Evolutionary conservation across 2,888 invertebrate genomes (phyloP), one percentile per base, ranked within the genome.

Genomic region (Zhengitettix transpicula): DNA sequence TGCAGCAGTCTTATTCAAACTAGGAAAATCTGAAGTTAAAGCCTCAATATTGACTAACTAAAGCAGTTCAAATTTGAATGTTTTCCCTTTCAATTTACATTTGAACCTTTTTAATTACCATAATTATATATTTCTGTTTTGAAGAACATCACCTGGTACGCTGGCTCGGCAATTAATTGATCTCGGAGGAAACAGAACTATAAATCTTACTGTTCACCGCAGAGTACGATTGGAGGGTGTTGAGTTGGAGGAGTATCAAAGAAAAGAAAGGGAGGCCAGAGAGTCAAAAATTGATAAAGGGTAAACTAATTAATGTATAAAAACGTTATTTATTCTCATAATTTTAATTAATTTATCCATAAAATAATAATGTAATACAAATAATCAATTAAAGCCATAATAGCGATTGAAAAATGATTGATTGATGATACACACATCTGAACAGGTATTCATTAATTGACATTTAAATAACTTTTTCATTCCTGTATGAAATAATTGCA

Each of bases 131-230:
- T n/a, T n/a, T 28, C 28, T 28, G 7, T 28, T 28, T 28, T 28
- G 61, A 68, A 85, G 90, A 70, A 85, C 88, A 0, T 85, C 87
- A 0, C 88, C 88, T 0, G 89, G 89, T 11, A 89, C 90, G 0
- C 70, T 91, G 57, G 87, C 88, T 0, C 79, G 89, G 60, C 87
- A 89, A 66, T 75, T 91, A 54, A 80, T 89, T 44, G 89, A 90
- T 63, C 83, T 84, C 62, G 87, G 86, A 0, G 83, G 85, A 0
- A 83, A 85, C 65, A 76, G 87, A 51, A 81, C 80, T 56, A 77
- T 90, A 28, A 87, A 87, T 67, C 70, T 91, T 61, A 81, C 82
- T 58, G 78, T 90, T 0, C 80, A 82, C 57, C 78, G 81, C 15
- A 77, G 90, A 17, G 80, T 90, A 0, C 80, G 84, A 61, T 73